These are phyloP conservation scores for Macrotis lagotis DNA, from an alignment of 2,113 vertebrate genomes.

Conservation along the genomic window DNA sequence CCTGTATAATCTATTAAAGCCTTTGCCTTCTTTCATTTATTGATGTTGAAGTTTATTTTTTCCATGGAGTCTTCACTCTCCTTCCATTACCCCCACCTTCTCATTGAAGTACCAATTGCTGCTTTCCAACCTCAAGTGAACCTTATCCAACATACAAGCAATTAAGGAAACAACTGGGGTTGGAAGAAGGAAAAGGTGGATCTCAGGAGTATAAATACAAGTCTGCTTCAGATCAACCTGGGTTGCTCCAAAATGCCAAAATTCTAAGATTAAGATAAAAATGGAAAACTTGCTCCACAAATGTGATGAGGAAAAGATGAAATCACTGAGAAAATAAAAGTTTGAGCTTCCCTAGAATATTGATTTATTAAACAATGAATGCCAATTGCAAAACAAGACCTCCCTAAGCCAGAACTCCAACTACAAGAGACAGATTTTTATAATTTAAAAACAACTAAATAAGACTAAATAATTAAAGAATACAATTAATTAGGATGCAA, in stretches of 20 bases:
- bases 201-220: background rate
- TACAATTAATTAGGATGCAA: background rate
- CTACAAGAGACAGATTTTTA: background rate
- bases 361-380: background rate
- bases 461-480: background rate
- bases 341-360: background rate
- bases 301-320: background rate
- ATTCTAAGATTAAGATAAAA: background rate
- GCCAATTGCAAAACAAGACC: background rate
- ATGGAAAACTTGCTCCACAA: background rate
- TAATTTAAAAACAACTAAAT: background rate
- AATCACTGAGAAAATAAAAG: background rate
- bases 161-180: background rate
- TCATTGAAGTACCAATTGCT: background rate
- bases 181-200: background rate
- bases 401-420: background rate
- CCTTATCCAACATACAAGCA: background rate
- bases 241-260: background rate
- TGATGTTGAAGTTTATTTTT: background rate
- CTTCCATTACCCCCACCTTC: background rate
- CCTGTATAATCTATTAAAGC: background rate
- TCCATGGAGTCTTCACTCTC: background rate
- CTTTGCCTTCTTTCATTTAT: background rate
- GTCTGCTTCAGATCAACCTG: background rate
- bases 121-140: background rate